Base-by-base conservation (phyloP, 35 echinoderm and acorn worm species). In the Nesometra sesokonis region DNA sequence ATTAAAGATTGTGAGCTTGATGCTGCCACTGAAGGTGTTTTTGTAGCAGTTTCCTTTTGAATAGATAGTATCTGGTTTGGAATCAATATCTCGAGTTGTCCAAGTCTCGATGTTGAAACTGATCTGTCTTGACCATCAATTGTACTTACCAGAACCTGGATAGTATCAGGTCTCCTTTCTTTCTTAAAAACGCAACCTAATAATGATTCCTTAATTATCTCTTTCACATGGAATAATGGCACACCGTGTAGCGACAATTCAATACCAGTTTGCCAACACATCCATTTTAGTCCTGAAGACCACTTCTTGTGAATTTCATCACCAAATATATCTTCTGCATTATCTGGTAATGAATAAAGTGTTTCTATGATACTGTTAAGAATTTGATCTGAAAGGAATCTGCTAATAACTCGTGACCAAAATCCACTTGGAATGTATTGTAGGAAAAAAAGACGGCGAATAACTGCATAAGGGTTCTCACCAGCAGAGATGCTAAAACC, bases 391-490 rank as follows among this genome's bases (percentile, higher is more conserved):
- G 95, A 93, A 8, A 98, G 79, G 33, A 98, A 91, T 32, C 96
- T 84, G 39, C 92, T 94, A 86, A 99, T 94, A 31, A 99, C 83
- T 30, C 93, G 89, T 0, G 96, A 99, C 96, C 96, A 99, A 32
- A 94, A 99, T 0, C 96, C 96, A 35, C 96, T 99, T 1, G 96
- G 96, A 38, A 99, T 99, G 77, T 99, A 99, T 90, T 99, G 96
- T 30, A 99, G 78, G 78, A 99, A 82, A 40, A 94, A 99, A 46
- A 99, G 77, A 32, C 96, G 82, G 13, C 92, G 84, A n/a, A 99
- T 93, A 17, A 88, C 92, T 0, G 86, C 77, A 47, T 94, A 94
- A 0, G 77, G 90, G 21, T 92, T 86, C 77, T 90, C 84, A 17
- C 83, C 82, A 13, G 91, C 86, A 37, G 38, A 46, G 83, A 93